Conservation (phyloP, 2,888 invertebrate species). For the Lasioglossum malachurum region DNA sequence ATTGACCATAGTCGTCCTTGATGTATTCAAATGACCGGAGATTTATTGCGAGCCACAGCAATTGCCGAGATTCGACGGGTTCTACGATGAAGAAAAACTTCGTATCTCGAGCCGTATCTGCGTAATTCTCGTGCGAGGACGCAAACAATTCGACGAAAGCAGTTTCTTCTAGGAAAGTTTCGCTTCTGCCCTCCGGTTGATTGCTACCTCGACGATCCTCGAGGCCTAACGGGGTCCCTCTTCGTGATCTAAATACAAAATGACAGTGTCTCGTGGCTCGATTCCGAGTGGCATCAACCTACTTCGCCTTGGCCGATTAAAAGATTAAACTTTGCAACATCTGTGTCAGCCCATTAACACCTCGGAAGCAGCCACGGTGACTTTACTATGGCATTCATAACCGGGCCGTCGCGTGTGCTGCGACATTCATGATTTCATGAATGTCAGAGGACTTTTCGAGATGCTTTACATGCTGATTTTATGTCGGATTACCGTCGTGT, state of each 20-base stretch:
- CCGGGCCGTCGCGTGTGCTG: background rate
- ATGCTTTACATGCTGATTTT: slow-evolving; percentile 16
- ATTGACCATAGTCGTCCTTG: slow-evolving; percentile 75
- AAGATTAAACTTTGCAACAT: background rate
- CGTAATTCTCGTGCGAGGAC: slow-evolving; percentile 14
- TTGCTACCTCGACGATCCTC: slow-evolving; percentile 12
- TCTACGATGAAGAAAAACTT: slow-evolving; percentile 23
- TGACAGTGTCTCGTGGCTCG: background rate
- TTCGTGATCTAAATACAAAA: background rate
- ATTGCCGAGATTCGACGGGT: slow-evolving; percentile 5
- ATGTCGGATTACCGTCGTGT: background rate
- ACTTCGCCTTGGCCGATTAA: background rate
- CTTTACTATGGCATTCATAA: slow-evolving; percentile 16
- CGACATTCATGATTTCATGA: slow-evolving; percentile 7
- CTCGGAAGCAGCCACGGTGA: background rate
- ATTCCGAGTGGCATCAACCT: background rate
- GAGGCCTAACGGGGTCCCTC: background rate
- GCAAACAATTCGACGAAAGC: background rate
- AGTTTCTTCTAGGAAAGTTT: slow-evolving; percentile 8
- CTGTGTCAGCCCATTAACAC: slow-evolving; percentile 17
- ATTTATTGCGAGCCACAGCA: slow-evolving; percentile 38
- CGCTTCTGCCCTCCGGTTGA: slow-evolving; percentile 18
- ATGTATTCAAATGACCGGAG: slow-evolving; percentile 64
- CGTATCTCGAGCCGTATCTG: slow-evolving; percentile 30
- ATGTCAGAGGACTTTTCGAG: slow-evolving; percentile 10